Base-by-base conservation (phyloP, 2,113 vertebrate genomes). In the Bos javanicus region DNA sequence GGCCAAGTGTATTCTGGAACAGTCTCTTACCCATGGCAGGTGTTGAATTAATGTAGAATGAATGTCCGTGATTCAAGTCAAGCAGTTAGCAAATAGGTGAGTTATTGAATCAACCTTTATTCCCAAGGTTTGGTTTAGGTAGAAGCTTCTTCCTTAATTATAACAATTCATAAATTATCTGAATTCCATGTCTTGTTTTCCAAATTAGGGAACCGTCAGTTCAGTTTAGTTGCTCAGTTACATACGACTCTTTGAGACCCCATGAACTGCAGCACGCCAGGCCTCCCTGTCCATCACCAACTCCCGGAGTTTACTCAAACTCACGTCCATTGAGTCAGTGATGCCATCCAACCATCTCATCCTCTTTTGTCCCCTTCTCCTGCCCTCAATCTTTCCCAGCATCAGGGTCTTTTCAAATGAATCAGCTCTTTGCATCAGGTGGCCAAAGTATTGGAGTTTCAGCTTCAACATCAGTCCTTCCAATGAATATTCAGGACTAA, bases 131-230 rank as follows among this genome's bases (percentile, higher is more conserved):
- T 93, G 26, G 33, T 93, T 85, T 88, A 92, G 26, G 26, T 74
- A 89, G 62, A 90, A n/a, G 0, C 39, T 91, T 71, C 48, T 95
- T 97, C 95, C 80, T 97, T 96, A 87, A 88, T 97, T 90, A 33
- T 90, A 91, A 81, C 59, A 92, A 50, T 92, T 90, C 16, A 64
- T 94, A 83, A 94, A 67, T 83, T 89, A 93, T 62, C 62, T 97
- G 88, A 96, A 89, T 95, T 96, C 90, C 23, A 36, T 97, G 46
- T 97, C 60, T 95, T 92, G 23, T 92, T 96, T 52, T 96, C 96
- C 85, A 96, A 71, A 91, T 59, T 93, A 84, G 76, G 78, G 90
- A 92, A 26, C 88, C 26, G 28, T 74, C n/a, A 74, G 10, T 74
- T 39, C 67, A 25, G n/a, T 25, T 25, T 21, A 74, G 11, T 25